Conservation (phyloP, 2,888 invertebrate species). For the Zygaena filipendulae region DNA sequence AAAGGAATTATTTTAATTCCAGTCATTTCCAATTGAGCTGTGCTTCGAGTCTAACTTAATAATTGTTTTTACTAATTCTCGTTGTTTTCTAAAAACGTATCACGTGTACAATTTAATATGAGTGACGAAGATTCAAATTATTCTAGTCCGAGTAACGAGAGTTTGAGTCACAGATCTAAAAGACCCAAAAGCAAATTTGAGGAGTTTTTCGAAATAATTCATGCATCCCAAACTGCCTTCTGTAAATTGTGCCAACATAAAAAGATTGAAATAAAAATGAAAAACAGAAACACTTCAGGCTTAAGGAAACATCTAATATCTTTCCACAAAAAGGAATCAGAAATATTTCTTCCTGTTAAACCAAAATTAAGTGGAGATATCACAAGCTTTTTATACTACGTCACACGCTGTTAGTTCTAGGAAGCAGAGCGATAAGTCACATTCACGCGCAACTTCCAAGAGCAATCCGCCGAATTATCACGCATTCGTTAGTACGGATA, state of each 20-base stretch:
- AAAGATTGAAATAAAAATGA: conserved; percentile 19
- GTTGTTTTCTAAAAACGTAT: conserved; percentile 10
- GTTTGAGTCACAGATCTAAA: conserved; percentile 12
- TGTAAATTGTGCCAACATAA: conserved; percentile 19
- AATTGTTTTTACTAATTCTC: conserved; percentile 12
- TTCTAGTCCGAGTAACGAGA: conserved; percentile 15
- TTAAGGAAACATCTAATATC: conserved; percentile 16
- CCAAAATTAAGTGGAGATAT: conserved; percentile 16
- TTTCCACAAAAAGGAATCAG: conserved; percentile 17
- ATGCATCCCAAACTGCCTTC: conserved; percentile 17
- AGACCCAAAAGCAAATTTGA: too few relatives aligned
- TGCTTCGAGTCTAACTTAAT: conserved; percentile 10
- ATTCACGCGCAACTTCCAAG: too few relatives aligned
- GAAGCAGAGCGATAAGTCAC: too few relatives aligned
- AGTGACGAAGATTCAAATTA: conserved; percentile 17
- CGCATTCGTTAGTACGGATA: too few relatives aligned
- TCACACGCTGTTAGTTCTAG: too few relatives aligned
- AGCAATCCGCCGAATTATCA: too few relatives aligned
- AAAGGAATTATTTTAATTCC: neutral
- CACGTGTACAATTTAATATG: conserved; percentile 15
- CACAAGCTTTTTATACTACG: conserved; percentile 16
- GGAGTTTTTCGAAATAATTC: conserved; percentile 17
- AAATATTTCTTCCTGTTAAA: conserved; percentile 17
- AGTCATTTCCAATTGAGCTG: conserved; percentile 8
- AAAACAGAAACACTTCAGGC: conserved; percentile 19